Evolutionary conservation across 2,888 invertebrate genomes (phyloP).

Genomic region (Heliconius sara): DNA sequence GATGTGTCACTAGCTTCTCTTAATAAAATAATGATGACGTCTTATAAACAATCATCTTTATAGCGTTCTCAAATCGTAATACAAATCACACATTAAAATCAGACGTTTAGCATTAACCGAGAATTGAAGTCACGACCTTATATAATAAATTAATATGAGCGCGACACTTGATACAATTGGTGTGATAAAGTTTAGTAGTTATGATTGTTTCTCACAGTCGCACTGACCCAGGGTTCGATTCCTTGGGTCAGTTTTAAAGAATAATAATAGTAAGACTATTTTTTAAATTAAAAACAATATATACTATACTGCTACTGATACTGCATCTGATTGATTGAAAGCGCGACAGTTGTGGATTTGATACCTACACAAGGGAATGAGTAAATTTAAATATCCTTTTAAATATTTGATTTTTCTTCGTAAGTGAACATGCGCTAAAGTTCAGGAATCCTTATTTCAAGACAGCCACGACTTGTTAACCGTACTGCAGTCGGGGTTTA

Average conservation of each 20-base stretch:
- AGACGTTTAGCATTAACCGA: conserved; percentile 31
- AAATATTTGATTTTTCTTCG: too few relatives aligned
- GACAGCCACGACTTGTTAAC: too few relatives aligned
- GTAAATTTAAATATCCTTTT: too few relatives aligned
- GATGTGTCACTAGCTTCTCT: too few relatives aligned
- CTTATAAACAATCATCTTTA: not conserved
- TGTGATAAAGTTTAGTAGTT: conserved; percentile 11
- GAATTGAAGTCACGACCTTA: conserved; percentile 44
- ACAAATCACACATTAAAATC: conserved; percentile 35
- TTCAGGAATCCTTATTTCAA: too few relatives aligned
- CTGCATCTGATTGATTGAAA: not conserved
- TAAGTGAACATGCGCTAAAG: too few relatives aligned
- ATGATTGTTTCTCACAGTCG: conserved; percentile 11
- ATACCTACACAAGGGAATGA: too few relatives aligned
- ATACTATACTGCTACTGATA: too few relatives aligned
- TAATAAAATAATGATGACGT: too few relatives aligned
- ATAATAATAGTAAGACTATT: not conserved
- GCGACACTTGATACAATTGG: conserved; percentile 36
- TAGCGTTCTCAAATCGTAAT: conserved; percentile 14
- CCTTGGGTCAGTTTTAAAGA: not conserved
- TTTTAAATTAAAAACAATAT: not conserved
- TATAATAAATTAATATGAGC: conserved; percentile 46
- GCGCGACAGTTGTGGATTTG: not conserved
- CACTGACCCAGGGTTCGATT: not conserved
- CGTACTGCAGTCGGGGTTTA: too few relatives aligned